Base-by-base conservation (phyloP, 2,113 vertebrate species). In the Tapirus terrestris region DNA sequence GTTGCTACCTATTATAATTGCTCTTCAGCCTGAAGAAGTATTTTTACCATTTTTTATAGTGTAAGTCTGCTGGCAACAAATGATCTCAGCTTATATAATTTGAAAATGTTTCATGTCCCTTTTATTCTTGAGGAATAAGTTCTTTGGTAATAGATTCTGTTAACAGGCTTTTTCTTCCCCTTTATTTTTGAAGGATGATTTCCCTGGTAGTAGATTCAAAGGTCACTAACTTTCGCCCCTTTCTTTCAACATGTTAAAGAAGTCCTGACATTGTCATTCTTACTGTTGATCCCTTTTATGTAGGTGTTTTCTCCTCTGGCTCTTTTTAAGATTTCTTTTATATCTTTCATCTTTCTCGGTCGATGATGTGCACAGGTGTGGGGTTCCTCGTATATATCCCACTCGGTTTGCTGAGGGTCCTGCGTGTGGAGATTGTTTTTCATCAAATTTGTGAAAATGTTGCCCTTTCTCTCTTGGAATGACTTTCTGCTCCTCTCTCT, bases 171-270 rank as follows among this genome's bases (percentile, higher is more conserved):
- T 25, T 16, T 2, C 8, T 70, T 8, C 7, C 68, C 48, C n/a
- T n/a, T 45, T 79, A 12, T 16, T n/a, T n/a, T 17, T 4, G 45
- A 48, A 39, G 43, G 43, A 33, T 9, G 2, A 8, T 1, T 21
- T n/a, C 48, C 0, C n/a, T 1, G 18, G 27, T 6, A 4, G 8
- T 16, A 12, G 45, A 7, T 0, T 31, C 43, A 14, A 2, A 0
- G 4, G 3, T 27, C 7, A 7, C 29, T 17, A 2, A 9, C 1
- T 2, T 51, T 5, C 1, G 16, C 8, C 4, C 2, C 14, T 27
- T n/a, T 27, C 23, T 76, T 88, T 14, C 2, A 6, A 11, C 3
- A 3, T 2, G 8, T 7, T 25, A 13, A n/a, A 5, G 25, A 29
- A 3, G 25, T 45, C 13, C 25, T 13, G 14, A 17, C 4, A 1